Conservation (phyloP, 2,888 invertebrate species). For the Selenia dentaria region DNA sequence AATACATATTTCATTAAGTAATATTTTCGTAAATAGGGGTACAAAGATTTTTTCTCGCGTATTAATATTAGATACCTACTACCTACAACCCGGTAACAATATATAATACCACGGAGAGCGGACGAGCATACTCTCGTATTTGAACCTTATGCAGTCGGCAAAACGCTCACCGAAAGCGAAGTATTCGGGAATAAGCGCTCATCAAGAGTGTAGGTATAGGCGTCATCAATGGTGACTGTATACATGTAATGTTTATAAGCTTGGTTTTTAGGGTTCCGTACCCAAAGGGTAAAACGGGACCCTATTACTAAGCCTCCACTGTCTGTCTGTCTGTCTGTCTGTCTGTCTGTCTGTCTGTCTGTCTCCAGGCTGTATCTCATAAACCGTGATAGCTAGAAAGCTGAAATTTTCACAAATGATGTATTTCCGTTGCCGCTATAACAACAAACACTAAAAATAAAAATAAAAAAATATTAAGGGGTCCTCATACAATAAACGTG, state of each 20-base stretch:
- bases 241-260: constrained; percentile 27
- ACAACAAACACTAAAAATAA: constrained; percentile 23
- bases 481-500: constrained; percentile 20
- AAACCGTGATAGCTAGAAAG: not conserved
- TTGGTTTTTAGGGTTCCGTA: constrained; percentile 13
- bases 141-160: constrained; percentile 28
- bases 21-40: constrained; percentile 28
- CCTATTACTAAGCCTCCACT: not conserved
- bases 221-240: constrained; percentile 29
- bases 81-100: constrained; percentile 31
- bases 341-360: not conserved
- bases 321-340: too few relatives aligned
- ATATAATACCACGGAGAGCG: constrained; percentile 27
- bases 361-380: not conserved
- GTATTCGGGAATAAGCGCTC: constrained; percentile 30
- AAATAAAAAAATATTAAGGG: constrained; percentile 17
- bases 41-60: constrained; percentile 25
- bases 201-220: constrained; percentile 26
- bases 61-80: constrained; percentile 28
- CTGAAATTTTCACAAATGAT: constrained; percentile 21
- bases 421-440: constrained; percentile 24
- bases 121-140: constrained; percentile 28
- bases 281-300: not conserved
- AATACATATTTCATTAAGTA: constrained; percentile 30
- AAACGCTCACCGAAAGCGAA: constrained; percentile 28